Conservation (phyloP, 2,888 invertebrate species). For the Hoplodrina ambigua region DNA sequence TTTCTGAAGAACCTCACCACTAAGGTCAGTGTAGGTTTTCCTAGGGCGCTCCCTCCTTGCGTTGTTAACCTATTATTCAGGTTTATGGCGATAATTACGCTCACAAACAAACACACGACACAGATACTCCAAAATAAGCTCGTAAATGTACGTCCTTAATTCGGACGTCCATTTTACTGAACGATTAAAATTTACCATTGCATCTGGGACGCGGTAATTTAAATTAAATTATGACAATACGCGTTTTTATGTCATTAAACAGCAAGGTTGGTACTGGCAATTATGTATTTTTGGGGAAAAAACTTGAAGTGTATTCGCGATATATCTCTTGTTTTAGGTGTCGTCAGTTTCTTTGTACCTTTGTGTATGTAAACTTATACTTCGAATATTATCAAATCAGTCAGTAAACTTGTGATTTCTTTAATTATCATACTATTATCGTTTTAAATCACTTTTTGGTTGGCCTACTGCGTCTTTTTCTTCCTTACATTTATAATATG, state of each 20-base stretch:
- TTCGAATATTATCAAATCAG: not conserved
- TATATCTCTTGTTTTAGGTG: conserved; percentile 4
- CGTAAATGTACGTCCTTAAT: conserved; percentile 7
- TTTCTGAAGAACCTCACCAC: too few relatives aligned
- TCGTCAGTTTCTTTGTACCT: conserved; percentile 5
- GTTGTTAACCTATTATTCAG: too few relatives aligned
- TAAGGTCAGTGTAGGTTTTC: too few relatives aligned
- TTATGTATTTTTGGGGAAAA: conserved; percentile 31
- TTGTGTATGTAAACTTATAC: not conserved
- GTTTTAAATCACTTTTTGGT: too few relatives aligned
- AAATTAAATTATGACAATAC: conserved; percentile 49
- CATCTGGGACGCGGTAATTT: conserved; percentile 38
- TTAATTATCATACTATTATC: too few relatives aligned
- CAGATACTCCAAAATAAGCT: not conserved
- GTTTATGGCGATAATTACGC: not conserved
- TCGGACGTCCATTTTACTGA: conserved; percentile 19
- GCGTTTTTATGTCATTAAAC: conserved; percentile 38
- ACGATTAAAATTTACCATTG: conserved; percentile 30
- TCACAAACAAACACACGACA: not conserved
- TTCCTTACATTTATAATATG: too few relatives aligned
- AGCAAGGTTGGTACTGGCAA: conserved; percentile 28
- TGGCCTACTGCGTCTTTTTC: not conserved
- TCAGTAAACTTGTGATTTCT: not conserved
- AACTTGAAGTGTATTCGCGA: not conserved
- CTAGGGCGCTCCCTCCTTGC: too few relatives aligned